A percentile compares a stretch with the other conserved stretches of the same genome.
Conservation (phyloP, 2,797 vertebrate species). For the Alcedo atthis region DNA sequence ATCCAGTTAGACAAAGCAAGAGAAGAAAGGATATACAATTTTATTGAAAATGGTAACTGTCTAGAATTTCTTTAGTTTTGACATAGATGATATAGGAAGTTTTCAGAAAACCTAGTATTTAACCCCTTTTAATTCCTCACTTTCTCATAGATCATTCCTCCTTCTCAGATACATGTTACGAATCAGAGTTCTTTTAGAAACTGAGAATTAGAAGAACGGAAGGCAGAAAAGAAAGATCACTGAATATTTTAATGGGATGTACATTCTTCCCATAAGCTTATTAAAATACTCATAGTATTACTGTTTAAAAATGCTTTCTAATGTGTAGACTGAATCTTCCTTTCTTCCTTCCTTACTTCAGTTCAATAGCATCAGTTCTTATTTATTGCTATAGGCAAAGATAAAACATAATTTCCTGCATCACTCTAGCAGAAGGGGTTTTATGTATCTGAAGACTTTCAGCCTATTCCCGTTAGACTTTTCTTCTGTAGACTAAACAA, state of each 20-base stretch:
- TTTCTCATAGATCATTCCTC: background rate
- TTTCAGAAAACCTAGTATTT: background rate
- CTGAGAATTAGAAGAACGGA: background rate
- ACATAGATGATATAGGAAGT: background rate
- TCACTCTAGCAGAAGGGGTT: background rate
- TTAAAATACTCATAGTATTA: background rate
- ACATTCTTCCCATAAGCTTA: background rate
- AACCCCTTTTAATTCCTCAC: background rate
- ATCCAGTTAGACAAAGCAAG: background rate
- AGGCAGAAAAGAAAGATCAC: background rate
- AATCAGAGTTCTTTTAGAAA: background rate
- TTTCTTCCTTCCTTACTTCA: background rate
- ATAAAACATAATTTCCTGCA: background rate
- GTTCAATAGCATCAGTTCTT: background rate
- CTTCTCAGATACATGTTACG: background rate
- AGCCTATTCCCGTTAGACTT: background rate
- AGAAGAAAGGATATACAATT: background rate
- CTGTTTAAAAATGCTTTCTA: background rate
- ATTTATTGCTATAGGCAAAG: background rate
- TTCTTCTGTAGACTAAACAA: constrained; percentile 29
- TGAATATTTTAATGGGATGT: background rate
- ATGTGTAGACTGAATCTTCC: background rate
- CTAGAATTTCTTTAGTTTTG: background rate
- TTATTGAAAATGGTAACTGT: background rate
- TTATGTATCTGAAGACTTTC: background rate